Base-by-base conservation (phyloP, 2,888 invertebrate genomes). In the Plagiodera versicolora region DNA sequence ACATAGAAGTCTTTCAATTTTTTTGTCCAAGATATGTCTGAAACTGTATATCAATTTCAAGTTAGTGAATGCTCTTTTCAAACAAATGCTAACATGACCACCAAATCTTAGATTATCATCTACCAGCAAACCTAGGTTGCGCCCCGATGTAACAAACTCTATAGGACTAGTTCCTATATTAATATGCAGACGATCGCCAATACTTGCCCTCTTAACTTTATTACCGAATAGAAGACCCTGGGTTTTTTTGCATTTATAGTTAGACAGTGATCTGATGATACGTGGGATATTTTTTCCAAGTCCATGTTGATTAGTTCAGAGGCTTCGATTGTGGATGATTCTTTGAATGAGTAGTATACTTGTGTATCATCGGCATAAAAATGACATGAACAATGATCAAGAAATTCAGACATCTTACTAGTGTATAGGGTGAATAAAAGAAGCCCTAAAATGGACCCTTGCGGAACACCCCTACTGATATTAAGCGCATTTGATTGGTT, bases 301-400 rank as follows among this genome's bases (percentile, higher is more conserved):
- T 39, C 39, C 39, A 11, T 10, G 39, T 39, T 39, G 39, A 39
- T 39, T 11, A 8, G 8, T 39, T 39, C 39, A 14, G 39, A 8
- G 11, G 39, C 39, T 39, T 39, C 14, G 14, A 14, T 39, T 11
- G 39, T 39, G 39, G 39, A 39, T 14, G 39, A n/a, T 39, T 39
- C 39, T 39, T 46, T 46, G n/a, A 46, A 46, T 2, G 46, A 46
- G 46, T 46, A 46, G 46, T 46, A 39, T 39, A 39, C 11, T 39
- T 39, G 39, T 4, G 39, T 39, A 39, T 39, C 39, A 39, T 39
- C 39, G 46, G 46, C 46, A 46, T 46, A 46, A 16, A 18, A 46
- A n/a, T 46, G 46, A n/a, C 46, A 46, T 17, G 18, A 18, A 46
- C 46, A 46, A 20, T 46, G 2, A 17, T 46, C 14, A n/a, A 46